These are phyloP conservation scores for Guaruba guarouba DNA, from an alignment of 2,113 vertebrate species.

Conservation along the genomic window DNA sequence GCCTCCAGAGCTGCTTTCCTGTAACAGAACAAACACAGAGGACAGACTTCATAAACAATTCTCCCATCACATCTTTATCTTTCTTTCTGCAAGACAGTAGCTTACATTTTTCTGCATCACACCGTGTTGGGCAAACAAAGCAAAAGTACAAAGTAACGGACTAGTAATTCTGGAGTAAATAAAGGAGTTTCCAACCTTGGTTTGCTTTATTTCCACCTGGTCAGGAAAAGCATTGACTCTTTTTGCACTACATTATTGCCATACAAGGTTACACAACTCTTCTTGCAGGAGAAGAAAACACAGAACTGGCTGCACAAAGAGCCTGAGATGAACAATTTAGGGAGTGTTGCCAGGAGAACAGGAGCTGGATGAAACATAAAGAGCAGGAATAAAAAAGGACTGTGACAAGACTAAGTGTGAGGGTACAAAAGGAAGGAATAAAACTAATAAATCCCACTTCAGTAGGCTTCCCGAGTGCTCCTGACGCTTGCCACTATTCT, in stretches of 20 bases:
- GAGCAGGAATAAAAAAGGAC: not conserved
- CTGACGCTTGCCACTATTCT: not conserved
- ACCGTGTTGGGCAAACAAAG: not conserved
- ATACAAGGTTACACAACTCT: not conserved
- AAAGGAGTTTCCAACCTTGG: not conserved
- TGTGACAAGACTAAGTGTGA: not conserved
- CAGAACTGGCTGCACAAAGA: not conserved
- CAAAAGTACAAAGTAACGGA: not conserved
- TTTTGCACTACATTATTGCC: not conserved
- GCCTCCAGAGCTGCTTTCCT: conserved; percentile 86
- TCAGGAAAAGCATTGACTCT: not conserved
- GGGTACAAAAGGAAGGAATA: not conserved
- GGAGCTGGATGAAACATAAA: not conserved
- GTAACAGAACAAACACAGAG: not conserved
- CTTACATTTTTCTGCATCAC: not conserved
- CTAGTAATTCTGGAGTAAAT: not conserved
- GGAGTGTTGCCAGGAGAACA: not conserved
- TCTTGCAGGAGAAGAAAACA: not conserved
- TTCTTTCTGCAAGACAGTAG: not conserved
- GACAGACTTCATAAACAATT: not conserved
- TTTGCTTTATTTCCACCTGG: not conserved
- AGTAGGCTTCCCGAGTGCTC: not conserved
- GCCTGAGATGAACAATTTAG: not conserved
- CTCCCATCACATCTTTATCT: rapidly evolving
- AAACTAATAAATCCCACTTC: not conserved